Percentiles rank a stretch among this genome's conserved stretches.
phyloP scores from a whole-genome alignment of 2,888 invertebrate genomes.

The Idaea biselata region DNA sequence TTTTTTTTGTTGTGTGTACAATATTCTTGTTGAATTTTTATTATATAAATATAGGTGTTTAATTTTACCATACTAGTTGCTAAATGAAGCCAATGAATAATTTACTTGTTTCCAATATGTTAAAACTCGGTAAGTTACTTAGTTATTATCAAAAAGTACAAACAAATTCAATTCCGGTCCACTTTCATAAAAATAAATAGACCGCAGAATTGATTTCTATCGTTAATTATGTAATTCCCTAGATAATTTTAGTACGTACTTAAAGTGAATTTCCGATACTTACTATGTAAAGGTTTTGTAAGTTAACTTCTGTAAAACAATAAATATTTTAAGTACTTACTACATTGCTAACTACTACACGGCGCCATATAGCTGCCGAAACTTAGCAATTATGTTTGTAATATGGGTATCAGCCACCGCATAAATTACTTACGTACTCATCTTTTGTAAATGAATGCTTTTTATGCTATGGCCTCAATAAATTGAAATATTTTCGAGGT shows the following conservation, averaged over 20 bases:
- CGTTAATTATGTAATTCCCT: neutral
- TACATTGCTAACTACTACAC: no score
- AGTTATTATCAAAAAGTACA: slow-evolving; percentile 2
- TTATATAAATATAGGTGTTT: neutral
- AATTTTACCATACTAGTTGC: neutral
- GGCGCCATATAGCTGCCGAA: no score
- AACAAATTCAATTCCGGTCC: neutral
- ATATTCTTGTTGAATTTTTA: neutral
- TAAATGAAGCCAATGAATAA: neutral
- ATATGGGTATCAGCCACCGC: no score
- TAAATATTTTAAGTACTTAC: no score
- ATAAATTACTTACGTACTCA: no score
- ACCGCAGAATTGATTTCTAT: neutral
- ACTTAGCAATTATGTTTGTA: no score
- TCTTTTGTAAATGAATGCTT: no score
- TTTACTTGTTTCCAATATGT: slow-evolving; percentile 4
- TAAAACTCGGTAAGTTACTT: slow-evolving; percentile 18
- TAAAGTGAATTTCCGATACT: neutral
- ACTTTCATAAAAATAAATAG: neutral
- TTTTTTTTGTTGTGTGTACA: neutral
- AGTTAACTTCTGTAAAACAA: neutral
- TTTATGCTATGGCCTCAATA: no score
- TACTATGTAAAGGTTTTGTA: neutral
- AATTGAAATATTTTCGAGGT: no score
- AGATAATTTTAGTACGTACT: neutral